Conservation (phyloP, 1,140 invertebrate species). For the Agraylea sexmaculata region DNA sequence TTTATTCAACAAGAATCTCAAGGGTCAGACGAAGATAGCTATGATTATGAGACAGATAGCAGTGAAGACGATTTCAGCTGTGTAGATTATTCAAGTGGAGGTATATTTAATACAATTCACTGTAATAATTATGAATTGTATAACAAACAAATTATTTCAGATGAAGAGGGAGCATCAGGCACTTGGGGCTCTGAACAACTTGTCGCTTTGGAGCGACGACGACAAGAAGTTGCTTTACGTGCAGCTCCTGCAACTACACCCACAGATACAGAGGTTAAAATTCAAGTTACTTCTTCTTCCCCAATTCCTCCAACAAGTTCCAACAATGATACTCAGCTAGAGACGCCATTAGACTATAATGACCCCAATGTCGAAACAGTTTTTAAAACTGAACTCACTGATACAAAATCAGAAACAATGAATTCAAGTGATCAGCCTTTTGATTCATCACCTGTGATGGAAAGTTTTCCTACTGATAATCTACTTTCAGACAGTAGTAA, state of each 20-base stretch:
- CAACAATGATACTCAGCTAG: neutral
- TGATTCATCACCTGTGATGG: too few relatives aligned
- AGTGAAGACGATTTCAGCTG: slow-evolving; percentile 10
- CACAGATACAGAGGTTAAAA: slow-evolving; percentile 20
- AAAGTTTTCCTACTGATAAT: too few relatives aligned
- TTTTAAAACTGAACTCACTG: too few relatives aligned
- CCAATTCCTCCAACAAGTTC: neutral
- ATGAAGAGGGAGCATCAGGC: slow-evolving; percentile 16
- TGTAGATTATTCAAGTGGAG: slow-evolving; percentile 16
- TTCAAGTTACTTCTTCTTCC: neutral
- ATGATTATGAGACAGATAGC: slow-evolving; percentile 6
- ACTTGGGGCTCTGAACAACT: slow-evolving; percentile 18
- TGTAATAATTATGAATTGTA: too few relatives aligned
- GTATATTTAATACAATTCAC: slow-evolving; percentile 5
- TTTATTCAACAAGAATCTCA: slow-evolving; percentile 12
- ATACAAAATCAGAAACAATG: too few relatives aligned
- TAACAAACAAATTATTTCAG: too few relatives aligned
- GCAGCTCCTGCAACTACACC: slow-evolving; percentile 10
- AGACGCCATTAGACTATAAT: neutral
- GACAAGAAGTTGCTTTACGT: slow-evolving; percentile 18
- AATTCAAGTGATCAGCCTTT: too few relatives aligned
- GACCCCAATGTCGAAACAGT: neutral
- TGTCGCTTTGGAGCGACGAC: slow-evolving; percentile 12
- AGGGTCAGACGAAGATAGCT: slow-evolving; percentile 10
- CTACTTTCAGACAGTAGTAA: too few relatives aligned